Evolutionary conservation across 2,113 vertebrate genomes (phyloP), one percentile per base, ranked within the genome.

Genomic region (Redunca redunca): DNA sequence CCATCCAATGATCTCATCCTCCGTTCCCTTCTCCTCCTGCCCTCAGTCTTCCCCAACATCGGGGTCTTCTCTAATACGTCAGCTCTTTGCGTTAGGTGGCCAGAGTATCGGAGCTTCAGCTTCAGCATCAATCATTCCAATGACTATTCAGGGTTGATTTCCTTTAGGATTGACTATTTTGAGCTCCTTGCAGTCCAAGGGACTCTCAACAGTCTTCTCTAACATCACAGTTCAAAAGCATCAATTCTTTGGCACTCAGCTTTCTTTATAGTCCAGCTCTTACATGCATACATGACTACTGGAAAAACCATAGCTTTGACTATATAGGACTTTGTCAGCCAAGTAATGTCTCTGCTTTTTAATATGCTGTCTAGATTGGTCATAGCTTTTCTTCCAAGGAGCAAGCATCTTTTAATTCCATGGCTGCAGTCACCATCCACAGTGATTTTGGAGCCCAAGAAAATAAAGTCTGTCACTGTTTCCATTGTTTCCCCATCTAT

Each of bases 31-130:
- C 67, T 74, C 67, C n/a, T 74, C 36, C 19, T 40, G 67, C 67
- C 36, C 19, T 74, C 67, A 74, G n/a, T 74, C 19, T 74, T 74
- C 5, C 67, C 67, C 36, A 25, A 36, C 10, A 74, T 74, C 67
- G 11, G n/a, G 2, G 10, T 71, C n/a, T 71, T 71, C n/a, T 71
- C 64, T 71, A 40, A 71, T 40, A 11, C 1, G 0, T 74, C 67
- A 74, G 67, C 19, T 40, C 36, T 74, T 40, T 2, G 0, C 67
- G 13, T 74, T 12, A 74, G 67, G 6, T 40, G 67, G 67, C 67
- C n/a, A 74, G 36, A 74, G 21, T 40, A 40, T 6, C 1, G 0
- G 67, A 74, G 67, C 19, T 74, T 74, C 5, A 13, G 36, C 36
- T 74, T 74, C 67, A 25, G n/a, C 21, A 25, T 74, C 36, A 74